phyloP scores from a whole-genome alignment of 2,797 vertebrate species.

The Numenius phaeopus region DNA sequence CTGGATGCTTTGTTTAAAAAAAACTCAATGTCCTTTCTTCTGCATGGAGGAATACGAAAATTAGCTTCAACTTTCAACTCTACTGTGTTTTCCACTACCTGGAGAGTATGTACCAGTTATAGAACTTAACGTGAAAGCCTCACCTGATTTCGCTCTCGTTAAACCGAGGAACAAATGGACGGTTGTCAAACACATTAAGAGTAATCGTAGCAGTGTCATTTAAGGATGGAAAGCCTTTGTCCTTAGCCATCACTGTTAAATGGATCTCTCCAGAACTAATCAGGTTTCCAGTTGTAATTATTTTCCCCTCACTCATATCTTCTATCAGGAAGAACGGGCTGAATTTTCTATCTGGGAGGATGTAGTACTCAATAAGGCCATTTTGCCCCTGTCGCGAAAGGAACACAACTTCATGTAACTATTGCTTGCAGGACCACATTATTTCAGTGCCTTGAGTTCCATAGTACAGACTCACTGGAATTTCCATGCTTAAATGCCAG shows the following conservation, averaged over 20 bases:
- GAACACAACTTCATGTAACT: background rate
- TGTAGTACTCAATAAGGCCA: constrained; percentile 57
- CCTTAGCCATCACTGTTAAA: constrained; percentile 65
- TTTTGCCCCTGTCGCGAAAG: constrained; percentile 63
- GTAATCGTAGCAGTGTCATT: constrained; percentile 35
- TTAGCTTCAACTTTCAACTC: background rate
- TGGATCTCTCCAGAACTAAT: constrained; percentile 26
- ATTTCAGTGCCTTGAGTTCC: background rate
- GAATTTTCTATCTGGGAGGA: constrained; percentile 2
- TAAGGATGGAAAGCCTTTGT: constrained; percentile 66
- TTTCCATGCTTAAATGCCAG: background rate
- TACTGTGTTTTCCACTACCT: background rate
- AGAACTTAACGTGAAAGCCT: background rate
- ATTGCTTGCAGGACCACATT: background rate
- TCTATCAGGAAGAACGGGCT: constrained; percentile 60
- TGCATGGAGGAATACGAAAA: background rate
- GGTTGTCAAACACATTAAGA: constrained; percentile 51
- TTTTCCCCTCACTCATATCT: constrained; percentile 49
- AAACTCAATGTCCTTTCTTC: background rate
- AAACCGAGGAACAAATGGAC: background rate
- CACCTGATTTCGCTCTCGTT: constrained; percentile 60
- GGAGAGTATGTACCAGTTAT: background rate
- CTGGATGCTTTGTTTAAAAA: background rate
- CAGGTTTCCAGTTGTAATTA: constrained; percentile 64
- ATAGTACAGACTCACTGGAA: background rate